Evolutionary conservation across 2,888 invertebrate genomes (phyloP).

Genomic region (Lymantria monacha): DNA sequence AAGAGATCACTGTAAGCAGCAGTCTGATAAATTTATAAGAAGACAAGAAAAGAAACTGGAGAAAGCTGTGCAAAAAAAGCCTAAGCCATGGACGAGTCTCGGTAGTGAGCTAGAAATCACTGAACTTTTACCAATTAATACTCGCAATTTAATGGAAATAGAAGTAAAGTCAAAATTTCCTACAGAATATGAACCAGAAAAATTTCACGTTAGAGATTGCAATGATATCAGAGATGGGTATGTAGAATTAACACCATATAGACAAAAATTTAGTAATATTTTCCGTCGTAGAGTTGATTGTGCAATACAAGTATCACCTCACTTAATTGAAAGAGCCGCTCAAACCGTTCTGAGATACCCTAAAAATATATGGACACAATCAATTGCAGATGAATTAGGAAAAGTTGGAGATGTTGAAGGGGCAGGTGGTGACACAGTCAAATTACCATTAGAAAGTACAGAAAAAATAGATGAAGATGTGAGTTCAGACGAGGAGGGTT

Average conservation of each 20-base stretch:
- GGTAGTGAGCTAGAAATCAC: conserved; percentile 86
- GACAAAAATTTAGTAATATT: conserved; percentile 81
- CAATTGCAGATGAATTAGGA: conserved; percentile 64
- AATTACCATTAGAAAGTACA: conserved; percentile 24
- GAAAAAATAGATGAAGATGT: conserved; percentile 24
- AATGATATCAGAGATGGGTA: conserved; percentile 86
- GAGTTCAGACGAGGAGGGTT: conserved; percentile 49
- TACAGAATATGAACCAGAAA: conserved; percentile 58
- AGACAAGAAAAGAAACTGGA: conserved; percentile 81
- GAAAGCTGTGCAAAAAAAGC: conserved; percentile 81
- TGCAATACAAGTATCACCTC: conserved; percentile 82
- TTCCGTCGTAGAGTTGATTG: conserved; percentile 80
- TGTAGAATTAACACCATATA: conserved; percentile 83
- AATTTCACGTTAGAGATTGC: conserved; percentile 79
- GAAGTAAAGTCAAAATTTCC: conserved; percentile 86
- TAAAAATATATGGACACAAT: conserved; percentile 87
- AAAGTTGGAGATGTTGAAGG: conserved; percentile 47
- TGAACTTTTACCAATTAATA: conserved; percentile 72
- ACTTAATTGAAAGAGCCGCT: conserved; percentile 67
- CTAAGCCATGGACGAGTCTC: conserved; percentile 81
- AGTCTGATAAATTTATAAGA: conserved; percentile 77
- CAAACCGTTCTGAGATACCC: conserved; percentile 87
- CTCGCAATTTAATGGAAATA: conserved; percentile 84
- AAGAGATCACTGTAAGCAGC: conserved; percentile 77
- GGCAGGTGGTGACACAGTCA: conserved; percentile 54